Evolutionary conservation across 1,140 invertebrate genomes (phyloP).

Genomic region (Brachionus asplanchnoidis): DNA sequence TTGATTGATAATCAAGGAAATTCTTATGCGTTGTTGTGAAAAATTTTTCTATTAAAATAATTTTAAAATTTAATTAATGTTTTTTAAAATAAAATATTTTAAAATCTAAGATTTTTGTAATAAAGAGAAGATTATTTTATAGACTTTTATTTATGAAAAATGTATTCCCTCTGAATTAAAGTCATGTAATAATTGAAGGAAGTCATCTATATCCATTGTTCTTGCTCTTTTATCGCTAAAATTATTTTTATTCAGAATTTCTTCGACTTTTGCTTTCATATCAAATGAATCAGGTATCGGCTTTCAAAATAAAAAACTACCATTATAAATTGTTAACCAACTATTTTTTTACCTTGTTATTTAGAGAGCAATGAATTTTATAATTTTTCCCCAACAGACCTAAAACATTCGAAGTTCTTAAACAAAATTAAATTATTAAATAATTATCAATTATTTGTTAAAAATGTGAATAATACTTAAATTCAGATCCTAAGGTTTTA

Average conservation of each 20-base stretch:
- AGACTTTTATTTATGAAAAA: constrained; percentile 64
- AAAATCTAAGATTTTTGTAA: background rate
- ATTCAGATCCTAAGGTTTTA: constrained; percentile 68
- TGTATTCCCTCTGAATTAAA: constrained; percentile 85
- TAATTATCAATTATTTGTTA: background rate
- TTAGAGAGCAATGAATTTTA: constrained; percentile 74
- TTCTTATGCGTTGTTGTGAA: background rate
- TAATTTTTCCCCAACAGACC: constrained; percentile 87
- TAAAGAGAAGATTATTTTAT: background rate
- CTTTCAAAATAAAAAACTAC: constrained; percentile 61
- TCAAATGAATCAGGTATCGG: constrained; percentile 72
- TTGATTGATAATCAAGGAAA: background rate
- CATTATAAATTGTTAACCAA: constrained; percentile 2
- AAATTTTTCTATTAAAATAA: background rate
- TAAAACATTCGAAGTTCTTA: constrained; percentile 26
- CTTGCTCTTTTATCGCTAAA: constrained; percentile 77
- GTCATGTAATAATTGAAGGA: constrained; percentile 77
- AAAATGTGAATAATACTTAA: background rate
- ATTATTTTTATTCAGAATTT: constrained; percentile 64
- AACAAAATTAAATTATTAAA: background rate
- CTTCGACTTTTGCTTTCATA: constrained; percentile 75
- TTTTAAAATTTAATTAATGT: too few relatives aligned
- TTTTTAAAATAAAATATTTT: too few relatives aligned
- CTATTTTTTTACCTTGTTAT: constrained; percentile 68
- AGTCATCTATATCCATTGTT: constrained; percentile 93